Conservation (phyloP, 2,888 invertebrate genomes). For the Phortica okadai region DNA sequence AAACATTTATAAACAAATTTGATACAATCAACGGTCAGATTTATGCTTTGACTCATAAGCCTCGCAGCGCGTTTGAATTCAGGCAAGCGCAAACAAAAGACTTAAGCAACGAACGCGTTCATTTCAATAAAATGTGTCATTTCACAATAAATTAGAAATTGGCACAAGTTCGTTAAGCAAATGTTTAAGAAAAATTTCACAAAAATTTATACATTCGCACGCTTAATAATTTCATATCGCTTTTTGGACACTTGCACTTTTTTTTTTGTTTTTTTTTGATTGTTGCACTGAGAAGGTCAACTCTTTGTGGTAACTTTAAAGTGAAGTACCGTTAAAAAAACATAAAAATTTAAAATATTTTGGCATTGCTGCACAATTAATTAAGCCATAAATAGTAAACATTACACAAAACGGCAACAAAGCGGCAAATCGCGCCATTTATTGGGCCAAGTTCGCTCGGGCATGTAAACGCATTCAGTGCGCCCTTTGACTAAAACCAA, state of each 20-base stretch:
- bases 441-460: constrained; percentile 53
- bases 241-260: neutral
- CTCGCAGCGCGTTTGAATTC: too few species aligned
- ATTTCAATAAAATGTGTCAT: neutral
- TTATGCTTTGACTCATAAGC: too few species aligned
- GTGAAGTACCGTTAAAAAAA: neutral
- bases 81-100: constrained; percentile 31
- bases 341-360: neutral
- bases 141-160: constrained; percentile 15
- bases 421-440: constrained; percentile 51
- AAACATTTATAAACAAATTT: constrained; percentile 12
- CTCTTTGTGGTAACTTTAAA: constrained; percentile 46
- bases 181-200: constrained; percentile 11
- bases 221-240: neutral
- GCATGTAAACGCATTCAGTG: constrained; percentile 60
- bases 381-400: constrained; percentile 32
- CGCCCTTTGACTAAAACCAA: constrained; percentile 45
- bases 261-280: too few species aligned
- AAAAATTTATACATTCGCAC: neutral
- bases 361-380: constrained; percentile 36
- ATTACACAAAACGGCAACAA: constrained; percentile 45
- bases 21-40: neutral
- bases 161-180: constrained; percentile 37
- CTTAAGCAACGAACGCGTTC: constrained; percentile 24
- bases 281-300: constrained; percentile 41